Base-by-base conservation (phyloP, 2,888 invertebrate genomes). In the Nudaria mundana region DNA sequence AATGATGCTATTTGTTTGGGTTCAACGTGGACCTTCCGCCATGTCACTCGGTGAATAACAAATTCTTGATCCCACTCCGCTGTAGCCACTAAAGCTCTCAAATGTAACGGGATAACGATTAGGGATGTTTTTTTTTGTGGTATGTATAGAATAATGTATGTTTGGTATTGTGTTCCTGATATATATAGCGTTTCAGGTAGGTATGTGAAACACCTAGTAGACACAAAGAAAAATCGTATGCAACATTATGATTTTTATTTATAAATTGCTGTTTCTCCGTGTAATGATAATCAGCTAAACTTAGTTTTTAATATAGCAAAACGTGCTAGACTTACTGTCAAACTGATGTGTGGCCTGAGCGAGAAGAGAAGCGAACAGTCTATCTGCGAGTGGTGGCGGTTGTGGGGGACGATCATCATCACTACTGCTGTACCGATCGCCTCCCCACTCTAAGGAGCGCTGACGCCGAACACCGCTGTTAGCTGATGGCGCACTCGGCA, bases 391-490 rank as follows among this genome's bases (percentile, higher is more conserved):
- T 52, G 80, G 90, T 37, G 80, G 90, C 45, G 78, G 88, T 63
- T 80, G 88, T 52, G 76, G 87, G 60, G 78, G 90, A 57, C 82
- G 82, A 57, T 90, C 82, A 55, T 87, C 91, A 53, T 89, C 88
- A 51, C 89, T 89, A 68, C 90, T 90, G 74, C 90, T 90, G 71
- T 90, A 90, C 46, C 91, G 78, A 67, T 91, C 89, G 49, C 90
- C 90, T 44, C 81, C 79, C 90, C 91, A 90, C 78, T 91, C 90
- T 30, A 90, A 81, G 66, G 90, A 91, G 60, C 90, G 89, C 74
- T 91, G 90, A 36, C 90, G 89, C 37, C 90, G 80, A 39, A 87
- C 87, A 46, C 68, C 65, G 38, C 69, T 66, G 15, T 69, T 64
- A 26, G 49, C 49, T 14, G 48, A 39, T 18, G 55, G 49, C 23